Evolutionary conservation across 1,140 invertebrate species (phyloP), one percentile per base, ranked within the genome.

Genomic region (Lasaia peninsularis): DNA sequence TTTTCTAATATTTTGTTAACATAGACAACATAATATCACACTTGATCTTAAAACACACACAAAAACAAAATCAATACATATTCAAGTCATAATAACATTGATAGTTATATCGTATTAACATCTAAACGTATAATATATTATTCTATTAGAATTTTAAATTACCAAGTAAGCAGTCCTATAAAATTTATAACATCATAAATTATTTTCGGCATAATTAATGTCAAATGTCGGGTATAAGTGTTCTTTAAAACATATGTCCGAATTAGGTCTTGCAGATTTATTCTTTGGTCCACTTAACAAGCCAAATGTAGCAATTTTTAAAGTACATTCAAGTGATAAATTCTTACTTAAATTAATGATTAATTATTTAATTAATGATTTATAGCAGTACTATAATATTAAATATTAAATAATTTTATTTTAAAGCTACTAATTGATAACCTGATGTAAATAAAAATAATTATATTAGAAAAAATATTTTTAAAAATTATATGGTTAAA

Each of bases 221-320:
- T 40, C 7, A 37, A 18, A 16, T 8, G 16, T 40, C 8, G 0
- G 37, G 12, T 40, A 16, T 40, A 18, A 14, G 37, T 40, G 24
- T 28, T 28, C 18, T 40, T 44, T 44, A 10, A 20, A 20, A 44
- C 37, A 44, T 44, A 18, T 44, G 37, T 44, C 16, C 9, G 37
- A 44, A 44, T 44, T 44, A 44, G 37, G 37, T 44, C 37, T 44
- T 20, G 37, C 37, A 9, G 37, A 44, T 44, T 44, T 44, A 14
- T 20, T 14, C 18, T 44, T 44, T 44, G 9, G 37, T 44, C 18
- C 37, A 4, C 37, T 44, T 44, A 20, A 44, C 37, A 44, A 44
- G 37, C 37, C 37, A 44, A 44, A 44, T 44, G 37, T 44, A 44
- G 37, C 37, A 44, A 16, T 20, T 44, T 16, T 18, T 18, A 44